Conservation (phyloP, 2,113 vertebrate species). For the Raja brachyura region DNA sequence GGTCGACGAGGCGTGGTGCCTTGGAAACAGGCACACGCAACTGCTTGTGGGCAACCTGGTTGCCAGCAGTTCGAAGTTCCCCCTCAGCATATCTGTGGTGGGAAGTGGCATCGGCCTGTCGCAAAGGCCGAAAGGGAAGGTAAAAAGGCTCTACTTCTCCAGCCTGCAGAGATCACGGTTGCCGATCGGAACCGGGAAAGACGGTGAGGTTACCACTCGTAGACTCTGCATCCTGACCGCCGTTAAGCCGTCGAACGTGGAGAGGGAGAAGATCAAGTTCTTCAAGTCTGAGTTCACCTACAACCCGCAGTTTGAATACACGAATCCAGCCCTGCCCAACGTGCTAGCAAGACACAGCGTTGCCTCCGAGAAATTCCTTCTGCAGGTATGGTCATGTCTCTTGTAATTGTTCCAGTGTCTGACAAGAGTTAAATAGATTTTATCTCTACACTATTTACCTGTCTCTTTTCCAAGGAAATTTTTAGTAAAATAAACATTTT, state of each 20-base stretch:
- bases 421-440: neutral
- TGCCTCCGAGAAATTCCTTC: slow-evolving; percentile 75
- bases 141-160: slow-evolving; percentile 44
- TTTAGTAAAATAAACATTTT: neutral
- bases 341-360: slow-evolving; percentile 69
- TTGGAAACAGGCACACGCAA: slow-evolving; percentile 48
- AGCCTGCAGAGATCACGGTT: slow-evolving; percentile 52
- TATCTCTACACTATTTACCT: neutral
- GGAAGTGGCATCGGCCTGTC: slow-evolving; percentile 53
- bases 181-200: slow-evolving; percentile 47
- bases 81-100: slow-evolving; percentile 49
- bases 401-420: neutral
- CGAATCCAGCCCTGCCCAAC: slow-evolving; percentile 60
- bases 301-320: slow-evolving; percentile 87
- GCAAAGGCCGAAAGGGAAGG: slow-evolving; percentile 48
- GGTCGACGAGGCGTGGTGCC: slow-evolving; percentile 42
- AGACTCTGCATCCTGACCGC: slow-evolving; percentile 79
- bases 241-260: slow-evolving; percentile 84
- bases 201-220: slow-evolving; percentile 56
- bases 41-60: slow-evolving; percentile 42
- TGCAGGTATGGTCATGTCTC: slow-evolving; percentile 58
- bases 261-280: slow-evolving; percentile 78
- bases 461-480: neutral
- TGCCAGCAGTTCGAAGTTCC: slow-evolving; percentile 48
- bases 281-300: slow-evolving; percentile 77